Percentiles rank a stretch among this genome's conserved stretches.
phyloP scores from a whole-genome alignment of 2,888 invertebrate species.

The Pogonocherus hispidulus region DNA sequence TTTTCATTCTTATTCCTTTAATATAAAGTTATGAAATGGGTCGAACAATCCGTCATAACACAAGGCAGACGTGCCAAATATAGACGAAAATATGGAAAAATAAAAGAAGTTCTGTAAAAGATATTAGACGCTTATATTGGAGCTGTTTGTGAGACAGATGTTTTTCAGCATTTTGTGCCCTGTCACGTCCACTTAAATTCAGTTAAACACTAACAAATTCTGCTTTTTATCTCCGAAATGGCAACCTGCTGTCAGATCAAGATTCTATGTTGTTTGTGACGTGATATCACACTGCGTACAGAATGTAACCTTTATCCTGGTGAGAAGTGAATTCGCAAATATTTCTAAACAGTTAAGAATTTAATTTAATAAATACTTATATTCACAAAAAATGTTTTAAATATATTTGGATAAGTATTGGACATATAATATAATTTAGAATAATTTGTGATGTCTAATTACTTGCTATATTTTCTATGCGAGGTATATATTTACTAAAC shows the following conservation, averaged over 20 bases:
- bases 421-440: too few species aligned
- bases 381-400: too few species aligned
- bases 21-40: slow-evolving; percentile 19
- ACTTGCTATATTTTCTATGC: too few species aligned
- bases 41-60: slow-evolving; percentile 19
- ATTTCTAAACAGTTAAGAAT: too few species aligned
- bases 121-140: slow-evolving; percentile 3
- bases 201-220: background rate
- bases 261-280: background rate
- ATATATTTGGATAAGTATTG: too few species aligned
- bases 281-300: background rate
- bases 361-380: too few species aligned
- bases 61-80: slow-evolving; percentile 21
- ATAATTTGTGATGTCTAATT: too few species aligned
- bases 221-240: background rate
- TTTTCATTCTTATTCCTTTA: slow-evolving; percentile 15
- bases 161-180: slow-evolving; percentile 11
- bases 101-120: slow-evolving; percentile 12
- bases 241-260: background rate
- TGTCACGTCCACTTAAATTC: slow-evolving; percentile 3
- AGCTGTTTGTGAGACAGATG: background rate
- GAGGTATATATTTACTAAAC: too few species aligned
- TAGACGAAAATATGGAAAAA: slow-evolving; percentile 1
- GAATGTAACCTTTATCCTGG: too few species aligned
- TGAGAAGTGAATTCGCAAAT: too few species aligned